A percentile compares a stretch with the other conserved stretches of the same genome.
Conservation (phyloP, 1,140 invertebrate species). For the Mizuhopecten yessoensis region DNA sequence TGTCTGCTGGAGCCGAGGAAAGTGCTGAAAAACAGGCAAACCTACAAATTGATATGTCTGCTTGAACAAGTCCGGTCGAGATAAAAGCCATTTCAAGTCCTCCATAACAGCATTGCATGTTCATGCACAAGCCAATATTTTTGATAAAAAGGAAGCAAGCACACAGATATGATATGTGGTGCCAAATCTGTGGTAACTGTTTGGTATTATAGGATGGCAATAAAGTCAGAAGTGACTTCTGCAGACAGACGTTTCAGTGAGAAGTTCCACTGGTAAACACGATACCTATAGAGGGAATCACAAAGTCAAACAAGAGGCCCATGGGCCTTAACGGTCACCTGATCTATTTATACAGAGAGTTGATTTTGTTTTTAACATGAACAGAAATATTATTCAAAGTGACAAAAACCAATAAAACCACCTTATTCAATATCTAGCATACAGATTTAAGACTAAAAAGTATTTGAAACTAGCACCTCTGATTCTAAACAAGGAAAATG, state of each 20-base stretch:
- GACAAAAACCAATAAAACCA: too few relatives aligned
- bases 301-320: background rate
- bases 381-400: too few relatives aligned
- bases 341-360: too few relatives aligned
- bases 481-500: too few relatives aligned
- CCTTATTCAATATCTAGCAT: too few relatives aligned
- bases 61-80: background rate
- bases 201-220: constrained; percentile 1
- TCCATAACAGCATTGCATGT: background rate
- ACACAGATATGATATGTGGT: background rate
- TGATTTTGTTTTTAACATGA: too few relatives aligned
- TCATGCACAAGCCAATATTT: constrained; percentile 29
- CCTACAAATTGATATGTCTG: background rate
- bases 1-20: background rate
- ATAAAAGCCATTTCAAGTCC: constrained; percentile 34
- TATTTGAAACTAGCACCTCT: too few relatives aligned
- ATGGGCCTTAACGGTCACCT: too few relatives aligned
- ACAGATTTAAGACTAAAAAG: too few relatives aligned
- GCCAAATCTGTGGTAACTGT: background rate
- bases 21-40: background rate
- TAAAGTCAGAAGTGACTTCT: background rate
- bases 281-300: background rate
- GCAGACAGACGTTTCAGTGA: background rate
- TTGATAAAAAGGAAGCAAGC: background rate
- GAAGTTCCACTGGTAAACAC: background rate